A percentile compares a stretch with the other conserved stretches of the same genome.
phyloP scores from a whole-genome alignment of 35 echinoderm and acorn worm species.

The Anneissia japonica region DNA sequence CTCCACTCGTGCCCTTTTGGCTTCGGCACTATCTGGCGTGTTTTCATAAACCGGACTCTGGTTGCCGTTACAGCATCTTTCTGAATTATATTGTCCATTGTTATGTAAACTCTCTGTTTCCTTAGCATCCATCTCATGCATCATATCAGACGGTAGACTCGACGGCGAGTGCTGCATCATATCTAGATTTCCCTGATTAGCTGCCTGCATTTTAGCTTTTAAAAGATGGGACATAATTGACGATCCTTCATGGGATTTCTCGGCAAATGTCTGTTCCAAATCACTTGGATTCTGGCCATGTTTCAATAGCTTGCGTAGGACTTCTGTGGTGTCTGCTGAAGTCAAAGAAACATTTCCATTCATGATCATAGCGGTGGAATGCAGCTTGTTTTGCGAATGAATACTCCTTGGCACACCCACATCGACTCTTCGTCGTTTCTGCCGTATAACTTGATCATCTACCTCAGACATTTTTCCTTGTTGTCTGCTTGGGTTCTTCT shows the following conservation, averaged over 20 bases:
- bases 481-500: neutral
- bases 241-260: constrained; percentile 1
- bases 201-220: neutral
- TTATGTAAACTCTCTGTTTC: neutral
- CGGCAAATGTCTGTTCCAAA: neutral
- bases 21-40: constrained; percentile 54
- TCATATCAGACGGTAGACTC: neutral
- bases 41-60: constrained; percentile 29
- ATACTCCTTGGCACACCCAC: constrained; percentile 46
- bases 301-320: constrained; percentile 48
- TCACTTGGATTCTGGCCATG: neutral
- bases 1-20: constrained; percentile 91
- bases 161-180: neutral
- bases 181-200: neutral
- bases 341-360: constrained; percentile 33
- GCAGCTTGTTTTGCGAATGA: constrained; percentile 1
- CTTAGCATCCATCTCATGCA: neutral
- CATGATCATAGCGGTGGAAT: neutral
- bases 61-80: constrained; percentile 13
- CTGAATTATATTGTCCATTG: neutral
- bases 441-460: constrained; percentile 41
- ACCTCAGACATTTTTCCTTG: constrained; percentile 52
- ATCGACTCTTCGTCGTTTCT: constrained; percentile 67
- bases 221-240: constrained; percentile 23
- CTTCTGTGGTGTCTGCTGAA: constrained; percentile 41